Conservation (phyloP, 2,797 vertebrate genomes). For the Lutjanus campechanus region DNA sequence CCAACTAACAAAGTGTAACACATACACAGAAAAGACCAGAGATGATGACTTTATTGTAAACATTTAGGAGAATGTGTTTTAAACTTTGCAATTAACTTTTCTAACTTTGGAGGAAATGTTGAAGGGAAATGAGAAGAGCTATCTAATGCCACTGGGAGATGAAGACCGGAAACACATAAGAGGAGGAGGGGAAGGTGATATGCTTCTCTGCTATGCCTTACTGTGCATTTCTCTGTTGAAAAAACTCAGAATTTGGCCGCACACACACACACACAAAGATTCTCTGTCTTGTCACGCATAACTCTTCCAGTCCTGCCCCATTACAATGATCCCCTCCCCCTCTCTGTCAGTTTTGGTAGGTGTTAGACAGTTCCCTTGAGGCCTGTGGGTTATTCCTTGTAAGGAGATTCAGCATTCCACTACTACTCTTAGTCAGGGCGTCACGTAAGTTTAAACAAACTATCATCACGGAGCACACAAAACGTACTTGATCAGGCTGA, state of each 20-base stretch:
- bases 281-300: constrained; percentile 49
- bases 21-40: not conserved
- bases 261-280: constrained; percentile 45
- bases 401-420: constrained; percentile 81
- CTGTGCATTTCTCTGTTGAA: constrained; percentile 62
- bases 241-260: constrained; percentile 31
- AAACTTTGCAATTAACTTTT: constrained; percentile 56
- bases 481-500: constrained; percentile 4
- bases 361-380: constrained; percentile 64
- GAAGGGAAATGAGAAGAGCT: constrained; percentile 56
- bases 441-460: constrained; percentile 63
- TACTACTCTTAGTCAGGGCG: constrained; percentile 59
- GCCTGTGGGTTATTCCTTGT: constrained; percentile 77
- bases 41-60: not conserved
- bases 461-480: constrained; percentile 25
- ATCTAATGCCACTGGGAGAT: constrained; percentile 66
- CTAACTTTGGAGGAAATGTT: constrained; percentile 40
- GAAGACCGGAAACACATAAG: constrained; percentile 67
- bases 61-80: constrained; percentile 9
- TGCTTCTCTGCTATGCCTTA: constrained; percentile 36
- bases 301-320: constrained; percentile 53
- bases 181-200: constrained; percentile 55
- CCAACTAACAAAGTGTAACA: not conserved
- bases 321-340: constrained; percentile 64
- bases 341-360: constrained; percentile 52